Base-by-base conservation (phyloP, 1,140 invertebrate species). In the Periplaneta americana region DNA sequence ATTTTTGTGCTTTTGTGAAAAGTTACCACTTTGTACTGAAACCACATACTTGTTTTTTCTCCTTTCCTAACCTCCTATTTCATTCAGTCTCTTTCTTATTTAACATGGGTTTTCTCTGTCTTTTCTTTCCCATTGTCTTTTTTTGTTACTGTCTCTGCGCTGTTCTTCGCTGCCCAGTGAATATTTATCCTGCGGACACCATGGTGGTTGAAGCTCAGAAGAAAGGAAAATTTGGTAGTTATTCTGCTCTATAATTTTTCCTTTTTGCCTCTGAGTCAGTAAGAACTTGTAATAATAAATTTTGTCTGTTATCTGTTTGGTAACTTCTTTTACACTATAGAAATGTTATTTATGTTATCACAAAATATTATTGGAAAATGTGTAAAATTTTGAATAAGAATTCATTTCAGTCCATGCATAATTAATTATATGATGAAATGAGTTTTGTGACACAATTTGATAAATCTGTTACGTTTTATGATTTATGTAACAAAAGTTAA, bases 161-260 rank as follows among this genome's bases (percentile, higher is more conserved):
- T 78, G n/a, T 79, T 79, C 78, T 82, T n/a, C 11, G 48, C 48
- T 79, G 74, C 74, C 79, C 79, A 82, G 82, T 82, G 82, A 80
- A 80, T 79, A 34, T 82, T 80, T 82, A 74, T 75, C 82, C 79
- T 37, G 79, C 22, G 34, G 80, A 80, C 82, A 66, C 34, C 74
- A 78, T 75, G 79, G 35, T 37, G 34, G 34, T 74, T 18, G 74
- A 33, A 80, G 79, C 37, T 77, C 75, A 77, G 76, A 82, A 80
- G 75, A 82, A 80, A 57, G 79, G 80, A 75, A 80, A 35, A 39
- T 80, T 82, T 80, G 82, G 82, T 82, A 82, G 82, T 82, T 82
- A 82, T 82, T 32, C 39, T 76, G 39, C 66, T 31, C 48, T 66
- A 18, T 48, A n/a, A 66, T 66, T n/a, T 66, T n/a, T 66, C 48